Base-by-base conservation (phyloP, 2,113 vertebrate genomes). In the Apodemus sylvaticus region DNA sequence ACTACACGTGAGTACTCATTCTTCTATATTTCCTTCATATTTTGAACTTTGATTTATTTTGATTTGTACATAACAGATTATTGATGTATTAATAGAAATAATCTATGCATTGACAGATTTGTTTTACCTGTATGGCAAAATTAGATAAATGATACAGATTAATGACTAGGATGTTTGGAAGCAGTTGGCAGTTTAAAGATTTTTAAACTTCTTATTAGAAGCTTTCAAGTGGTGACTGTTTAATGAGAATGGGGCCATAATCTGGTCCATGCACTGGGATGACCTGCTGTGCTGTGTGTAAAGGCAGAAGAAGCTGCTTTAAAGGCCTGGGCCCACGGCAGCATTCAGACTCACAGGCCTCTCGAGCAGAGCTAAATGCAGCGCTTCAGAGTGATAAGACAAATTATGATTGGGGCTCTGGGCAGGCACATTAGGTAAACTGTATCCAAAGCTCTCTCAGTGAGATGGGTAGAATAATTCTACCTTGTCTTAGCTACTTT, bases 271-370 rank as follows among this genome's bases (percentile, higher is more conserved):
- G 82, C 5, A 58, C 24, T 66, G 31, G 73, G 34, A 71, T 45
- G 39, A 89, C 66, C 36, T 53, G 89, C 17, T 94, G 31, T 62
- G 31, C 62, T 74, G n/a, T 34, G 3, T 66, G 34, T 76, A 76
- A 85, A 92, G 31, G 91, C n/a, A 93, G 68, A 90, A 91, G 13
- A 93, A 86, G 42, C 45, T 14, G 39, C 20, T 83, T 68, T 51
- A 76, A 81, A 89, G 86, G 79, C 48, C 26, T 73, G 58, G 36
- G 16, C 22, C 45, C 34, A 16, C 6, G 29, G 66, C 22, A 81
- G 89, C 17, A 64, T 76, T 90, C 26, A 70, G 85, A 60, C 26
- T 89, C 55, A 53, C 68, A 90, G 83, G 68, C 3, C 20, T 68
- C 26, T 10, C 14, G 86, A 8, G 45, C 19, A 51, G 42, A 81